phyloP scores from a whole-genome alignment of 2,888 invertebrate genomes.

The Leptopilina drosophilae region DNA sequence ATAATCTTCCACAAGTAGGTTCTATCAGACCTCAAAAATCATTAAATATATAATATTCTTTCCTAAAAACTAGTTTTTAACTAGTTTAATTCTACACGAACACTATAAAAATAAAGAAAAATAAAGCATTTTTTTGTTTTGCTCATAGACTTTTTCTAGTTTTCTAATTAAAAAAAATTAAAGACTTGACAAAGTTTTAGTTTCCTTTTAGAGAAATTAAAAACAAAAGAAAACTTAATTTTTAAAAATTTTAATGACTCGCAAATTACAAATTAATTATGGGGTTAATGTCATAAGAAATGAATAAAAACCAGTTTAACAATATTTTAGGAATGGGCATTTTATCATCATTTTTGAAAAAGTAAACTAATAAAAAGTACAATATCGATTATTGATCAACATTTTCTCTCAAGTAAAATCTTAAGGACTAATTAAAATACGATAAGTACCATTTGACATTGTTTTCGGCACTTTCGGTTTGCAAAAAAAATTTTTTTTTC shows the following conservation, averaged over 20 bases:
- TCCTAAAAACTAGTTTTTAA: background rate
- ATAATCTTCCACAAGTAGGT: slow-evolving; percentile 3
- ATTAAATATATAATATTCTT: background rate
- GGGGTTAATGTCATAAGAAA: slow-evolving; percentile 2
- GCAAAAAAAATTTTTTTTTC: background rate
- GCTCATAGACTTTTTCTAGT: background rate
- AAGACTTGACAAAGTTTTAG: background rate
- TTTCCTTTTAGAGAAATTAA: background rate
- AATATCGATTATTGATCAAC: slow-evolving; percentile 28
- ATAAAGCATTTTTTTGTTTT: background rate
- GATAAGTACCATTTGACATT: slow-evolving; percentile 24
- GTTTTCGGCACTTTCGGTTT: slow-evolving; percentile 19
- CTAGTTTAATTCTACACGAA: background rate
- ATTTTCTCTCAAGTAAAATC: slow-evolving; percentile 28
- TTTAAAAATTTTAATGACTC: background rate
- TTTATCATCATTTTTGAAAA: slow-evolving; percentile 23
- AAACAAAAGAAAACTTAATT: slow-evolving; percentile 1
- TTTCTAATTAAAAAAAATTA: background rate
- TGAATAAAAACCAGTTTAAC: slow-evolving; percentile 27
- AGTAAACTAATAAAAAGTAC: slow-evolving; percentile 37
- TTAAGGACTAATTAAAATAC: slow-evolving; percentile 27
- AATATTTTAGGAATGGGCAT: slow-evolving; percentile 35
- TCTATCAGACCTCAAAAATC: background rate
- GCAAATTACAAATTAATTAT: background rate
- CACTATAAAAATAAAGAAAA: background rate